Percentiles rank a stretch among this genome's conserved stretches.
Conservation (phyloP, 2,113 vertebrate genomes). For the Athene noctua region DNA sequence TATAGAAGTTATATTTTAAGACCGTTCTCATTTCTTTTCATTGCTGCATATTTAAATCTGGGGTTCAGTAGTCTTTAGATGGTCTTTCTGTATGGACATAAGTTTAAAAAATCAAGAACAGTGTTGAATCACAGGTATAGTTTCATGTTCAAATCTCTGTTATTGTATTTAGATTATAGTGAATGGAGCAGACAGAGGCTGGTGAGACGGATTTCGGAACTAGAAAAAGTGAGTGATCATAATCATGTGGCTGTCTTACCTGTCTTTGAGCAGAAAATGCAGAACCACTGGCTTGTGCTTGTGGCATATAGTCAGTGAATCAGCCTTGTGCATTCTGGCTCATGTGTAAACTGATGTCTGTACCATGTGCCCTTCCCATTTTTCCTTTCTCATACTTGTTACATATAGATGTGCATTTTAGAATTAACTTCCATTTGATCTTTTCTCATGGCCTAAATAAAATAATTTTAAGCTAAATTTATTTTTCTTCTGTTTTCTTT, state of each 20-base stretch:
- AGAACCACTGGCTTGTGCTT: neutral
- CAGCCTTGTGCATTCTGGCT: neutral
- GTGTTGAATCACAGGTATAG: neutral
- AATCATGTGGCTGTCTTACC: neutral
- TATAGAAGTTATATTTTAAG: neutral
- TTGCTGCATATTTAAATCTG: neutral
- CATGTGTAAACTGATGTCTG: neutral
- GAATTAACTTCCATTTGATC: neutral
- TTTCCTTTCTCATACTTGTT: neutral
- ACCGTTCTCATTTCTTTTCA: neutral
- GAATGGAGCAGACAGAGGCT: conserved; percentile 90
- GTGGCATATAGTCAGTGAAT: neutral
- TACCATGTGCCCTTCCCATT: neutral
- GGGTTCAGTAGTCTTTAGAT: neutral
- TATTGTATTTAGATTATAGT: conserved; percentile 73
- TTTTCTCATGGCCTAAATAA: neutral
- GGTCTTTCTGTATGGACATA: neutral
- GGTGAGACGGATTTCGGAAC: conserved; percentile 78
- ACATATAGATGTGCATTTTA: neutral
- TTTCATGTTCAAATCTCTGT: neutral
- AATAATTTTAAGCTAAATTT: neutral
- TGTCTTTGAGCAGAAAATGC: neutral
- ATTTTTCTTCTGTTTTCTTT: neutral
- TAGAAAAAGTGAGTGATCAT: conserved; percentile 83
- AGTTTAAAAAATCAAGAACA: neutral